These are phyloP conservation scores for Eolophus roseicapilla DNA, from an alignment of 2,113 vertebrate species.

Conservation along the genomic window DNA sequence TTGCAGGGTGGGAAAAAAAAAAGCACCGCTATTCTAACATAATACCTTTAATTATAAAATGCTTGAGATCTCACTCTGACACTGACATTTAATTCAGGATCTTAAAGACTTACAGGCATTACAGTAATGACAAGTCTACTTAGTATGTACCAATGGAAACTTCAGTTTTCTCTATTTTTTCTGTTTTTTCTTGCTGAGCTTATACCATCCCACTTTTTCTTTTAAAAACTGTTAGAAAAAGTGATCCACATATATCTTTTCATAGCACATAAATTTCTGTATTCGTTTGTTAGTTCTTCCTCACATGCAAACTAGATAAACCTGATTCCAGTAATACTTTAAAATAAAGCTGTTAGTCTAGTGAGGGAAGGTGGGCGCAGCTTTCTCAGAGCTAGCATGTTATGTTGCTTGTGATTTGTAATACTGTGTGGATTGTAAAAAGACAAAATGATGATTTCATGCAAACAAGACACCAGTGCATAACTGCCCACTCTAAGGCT, in stretches of 20 bases:
- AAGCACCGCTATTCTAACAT: neutral
- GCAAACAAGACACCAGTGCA: neutral
- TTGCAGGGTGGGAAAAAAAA: neutral
- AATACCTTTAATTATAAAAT: neutral
- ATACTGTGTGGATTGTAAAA: neutral
- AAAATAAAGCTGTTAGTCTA: neutral
- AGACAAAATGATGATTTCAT: neutral
- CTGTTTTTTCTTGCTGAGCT: neutral
- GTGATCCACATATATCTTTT: neutral
- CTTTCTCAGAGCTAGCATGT: neutral
- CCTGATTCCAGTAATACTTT: neutral
- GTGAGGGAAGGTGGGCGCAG: neutral
- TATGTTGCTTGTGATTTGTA: neutral
- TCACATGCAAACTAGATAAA: neutral
- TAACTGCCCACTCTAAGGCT: neutral
- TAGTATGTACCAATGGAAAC: neutral
- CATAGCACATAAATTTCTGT: neutral
- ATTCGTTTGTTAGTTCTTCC: neutral
- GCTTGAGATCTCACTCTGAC: neutral
- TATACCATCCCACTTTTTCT: neutral
- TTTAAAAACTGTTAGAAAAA: neutral
- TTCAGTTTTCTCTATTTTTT: neutral
- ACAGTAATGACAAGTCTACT: neutral
- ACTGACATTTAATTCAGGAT: neutral
- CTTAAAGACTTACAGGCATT: neutral